Evolutionary conservation across 2,113 vertebrate genomes (phyloP).

Genomic region (Caretta caretta): DNA sequence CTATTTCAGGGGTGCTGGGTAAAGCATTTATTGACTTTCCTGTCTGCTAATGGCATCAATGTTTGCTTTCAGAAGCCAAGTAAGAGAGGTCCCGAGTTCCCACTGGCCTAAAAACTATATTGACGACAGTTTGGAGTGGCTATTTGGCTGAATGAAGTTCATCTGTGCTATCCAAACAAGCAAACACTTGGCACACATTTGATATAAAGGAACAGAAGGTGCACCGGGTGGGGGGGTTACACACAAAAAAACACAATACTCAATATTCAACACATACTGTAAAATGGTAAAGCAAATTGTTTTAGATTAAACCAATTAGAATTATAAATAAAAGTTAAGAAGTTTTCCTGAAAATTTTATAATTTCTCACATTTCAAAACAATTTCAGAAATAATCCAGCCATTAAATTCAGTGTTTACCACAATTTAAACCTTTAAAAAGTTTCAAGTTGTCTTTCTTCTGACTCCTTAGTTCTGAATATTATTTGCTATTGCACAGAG

Average conservation of each 20-base stretch:
- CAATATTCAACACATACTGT: neutral
- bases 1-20: neutral
- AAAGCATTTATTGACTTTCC: neutral
- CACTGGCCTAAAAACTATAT: neutral
- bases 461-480: neutral
- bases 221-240: neutral
- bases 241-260: neutral
- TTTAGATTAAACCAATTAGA: neutral
- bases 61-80: accelerated
- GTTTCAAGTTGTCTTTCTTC: neutral
- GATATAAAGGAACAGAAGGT: neutral
- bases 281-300: neutral
- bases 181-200: neutral
- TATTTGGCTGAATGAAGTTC: neutral
- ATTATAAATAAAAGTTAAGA: neutral
- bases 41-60: neutral
- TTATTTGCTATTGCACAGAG: neutral
- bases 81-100: neutral
- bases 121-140: neutral
- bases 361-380: neutral
- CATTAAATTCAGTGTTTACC: neutral
- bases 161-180: neutral
- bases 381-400: neutral
- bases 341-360: neutral
- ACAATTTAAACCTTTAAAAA: neutral